These are phyloP conservation scores for Shinisaurus crocodilurus DNA, from an alignment of 2,113 vertebrate genomes.

Conservation along the genomic window DNA sequence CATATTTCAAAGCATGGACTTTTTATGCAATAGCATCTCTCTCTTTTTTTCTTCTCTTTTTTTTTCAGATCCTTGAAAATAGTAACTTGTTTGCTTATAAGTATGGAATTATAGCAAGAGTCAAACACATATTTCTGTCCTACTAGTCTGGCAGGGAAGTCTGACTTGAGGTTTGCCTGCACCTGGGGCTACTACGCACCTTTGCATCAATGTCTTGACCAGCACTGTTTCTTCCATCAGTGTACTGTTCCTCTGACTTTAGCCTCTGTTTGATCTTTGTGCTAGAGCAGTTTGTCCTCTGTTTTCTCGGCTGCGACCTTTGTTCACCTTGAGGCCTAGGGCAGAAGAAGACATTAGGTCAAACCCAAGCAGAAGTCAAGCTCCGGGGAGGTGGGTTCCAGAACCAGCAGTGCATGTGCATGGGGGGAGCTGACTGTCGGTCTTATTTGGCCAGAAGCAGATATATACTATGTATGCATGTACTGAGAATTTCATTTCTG, in stretches of 20 bases:
- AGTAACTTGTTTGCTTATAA: constrained; percentile 11
- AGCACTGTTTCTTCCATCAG: background rate
- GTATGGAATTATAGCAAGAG: background rate
- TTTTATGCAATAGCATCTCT: background rate
- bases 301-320: background rate
- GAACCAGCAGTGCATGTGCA: background rate
- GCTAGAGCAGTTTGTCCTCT: background rate
- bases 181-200: background rate
- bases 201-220: background rate
- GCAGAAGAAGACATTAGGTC: background rate
- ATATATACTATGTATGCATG: too few relatives aligned
- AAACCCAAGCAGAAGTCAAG: background rate
- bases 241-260: background rate
- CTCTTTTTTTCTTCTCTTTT: background rate
- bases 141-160: accelerated
- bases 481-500: too few relatives aligned
- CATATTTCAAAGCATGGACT: background rate
- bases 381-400: background rate
- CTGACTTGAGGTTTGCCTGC: background rate
- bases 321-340: background rate
- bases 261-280: background rate
- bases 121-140: background rate
- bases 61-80: background rate
- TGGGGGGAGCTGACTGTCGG: background rate
- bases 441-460: background rate